These are phyloP conservation scores for Neomicropteryx cornuta DNA, from an alignment of 1,140 invertebrate genomes.

Conservation along the genomic window DNA sequence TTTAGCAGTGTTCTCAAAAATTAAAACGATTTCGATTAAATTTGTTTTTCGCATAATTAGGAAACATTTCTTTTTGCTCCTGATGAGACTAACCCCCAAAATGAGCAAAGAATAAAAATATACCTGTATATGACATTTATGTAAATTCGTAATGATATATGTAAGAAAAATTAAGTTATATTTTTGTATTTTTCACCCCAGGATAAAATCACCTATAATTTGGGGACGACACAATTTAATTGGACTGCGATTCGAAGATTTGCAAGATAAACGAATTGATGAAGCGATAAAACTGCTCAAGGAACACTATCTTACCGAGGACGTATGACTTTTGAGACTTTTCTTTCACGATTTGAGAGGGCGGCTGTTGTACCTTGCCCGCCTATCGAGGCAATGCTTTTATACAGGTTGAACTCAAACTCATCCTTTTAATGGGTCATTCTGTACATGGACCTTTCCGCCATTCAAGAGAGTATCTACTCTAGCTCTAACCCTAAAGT, in stretches of 20 bases:
- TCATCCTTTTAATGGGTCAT: background rate
- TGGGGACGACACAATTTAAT: slow-evolving; percentile 41
- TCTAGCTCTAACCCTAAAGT: background rate
- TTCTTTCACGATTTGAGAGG: slow-evolving; percentile 3
- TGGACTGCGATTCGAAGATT: slow-evolving; percentile 43
- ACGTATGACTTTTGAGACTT: slow-evolving; percentile 18
- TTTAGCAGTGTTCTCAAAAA: no score
- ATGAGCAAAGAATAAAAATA: no score
- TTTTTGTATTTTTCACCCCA: no score
- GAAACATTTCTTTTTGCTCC: no score
- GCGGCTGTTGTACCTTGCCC: background rate
- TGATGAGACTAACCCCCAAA: no score
- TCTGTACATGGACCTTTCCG: background rate
- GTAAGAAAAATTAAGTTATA: no score
- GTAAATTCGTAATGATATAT: no score
- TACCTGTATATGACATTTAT: no score
- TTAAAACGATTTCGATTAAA: no score
- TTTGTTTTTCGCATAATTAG: no score
- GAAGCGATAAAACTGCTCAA: slow-evolving; percentile 43
- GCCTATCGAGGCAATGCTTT: background rate
- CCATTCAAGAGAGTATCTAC: background rate
- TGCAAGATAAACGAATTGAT: slow-evolving; percentile 42
- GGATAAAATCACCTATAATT: slow-evolving; percentile 42
- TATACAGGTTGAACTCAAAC: background rate
- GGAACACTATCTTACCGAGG: slow-evolving; percentile 33